Percentiles rank a stretch among this genome's conserved stretches.
These are phyloP conservation scores for Porites australiensis DNA, from an alignment of 64 coral and sea anemone genomes.

Conservation along the genomic window DNA sequence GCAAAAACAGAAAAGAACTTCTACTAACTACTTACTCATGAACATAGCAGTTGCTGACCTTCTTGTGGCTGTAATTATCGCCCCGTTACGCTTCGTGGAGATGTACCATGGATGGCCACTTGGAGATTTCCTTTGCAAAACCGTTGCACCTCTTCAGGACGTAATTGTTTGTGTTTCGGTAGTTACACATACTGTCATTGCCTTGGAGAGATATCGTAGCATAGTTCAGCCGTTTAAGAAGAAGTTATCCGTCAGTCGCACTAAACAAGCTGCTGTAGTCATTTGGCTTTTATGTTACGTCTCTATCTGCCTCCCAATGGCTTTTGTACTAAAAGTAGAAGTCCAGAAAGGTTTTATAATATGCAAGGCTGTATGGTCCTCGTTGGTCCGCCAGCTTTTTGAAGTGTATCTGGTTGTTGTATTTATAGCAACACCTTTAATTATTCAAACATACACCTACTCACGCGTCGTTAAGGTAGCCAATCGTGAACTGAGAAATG, in stretches of 20 bases:
- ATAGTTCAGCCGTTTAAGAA: constrained; percentile 86
- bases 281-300: constrained; percentile 76
- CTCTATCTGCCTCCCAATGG: constrained; percentile 61
- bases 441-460: constrained; percentile 79
- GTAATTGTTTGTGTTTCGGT: constrained; percentile 84
- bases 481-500: constrained; percentile 28
- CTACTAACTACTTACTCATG: constrained; percentile 86
- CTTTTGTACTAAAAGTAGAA: background rate
- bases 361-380: constrained; percentile 27
- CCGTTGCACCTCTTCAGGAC: constrained; percentile 70
- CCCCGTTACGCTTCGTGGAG: constrained; percentile 58
- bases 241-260: constrained; percentile 65
- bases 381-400: constrained; percentile 46
- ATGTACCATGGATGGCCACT: constrained; percentile 75
- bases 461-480: constrained; percentile 65
- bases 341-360: background rate
- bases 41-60: constrained; percentile 84
- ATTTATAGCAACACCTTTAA: constrained; percentile 60
- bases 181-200: constrained; percentile 79
- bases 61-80: constrained; percentile 59
- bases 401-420: constrained; percentile 60
- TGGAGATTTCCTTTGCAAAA: constrained; percentile 66
- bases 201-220: constrained; percentile 81
- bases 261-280: constrained; percentile 63
- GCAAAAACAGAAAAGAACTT: constrained; percentile 49